Percentiles rank a stretch among this genome's conserved stretches.
These are phyloP conservation scores for Dicrostonyx torquatus DNA, from an alignment of 2,797 vertebrate species.

Conservation along the genomic window DNA sequence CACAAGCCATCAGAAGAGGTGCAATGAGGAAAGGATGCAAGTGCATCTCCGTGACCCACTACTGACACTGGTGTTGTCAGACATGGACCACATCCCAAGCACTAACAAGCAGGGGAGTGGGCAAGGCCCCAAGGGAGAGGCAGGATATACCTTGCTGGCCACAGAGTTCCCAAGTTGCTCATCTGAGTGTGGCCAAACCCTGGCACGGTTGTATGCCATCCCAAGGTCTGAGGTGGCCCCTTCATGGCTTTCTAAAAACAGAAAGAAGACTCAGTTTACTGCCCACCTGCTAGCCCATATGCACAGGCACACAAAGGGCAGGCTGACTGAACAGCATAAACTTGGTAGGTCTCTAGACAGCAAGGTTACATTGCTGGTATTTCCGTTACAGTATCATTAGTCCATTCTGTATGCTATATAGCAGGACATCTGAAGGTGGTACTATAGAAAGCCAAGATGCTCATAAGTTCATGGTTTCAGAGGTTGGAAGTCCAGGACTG, in stretches of 20 bases:
- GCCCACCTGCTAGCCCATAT: accelerated
- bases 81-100: background rate
- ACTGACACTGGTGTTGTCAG: background rate
- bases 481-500: background rate
- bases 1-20: background rate
- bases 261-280: accelerated
- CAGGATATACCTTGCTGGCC: constrained; percentile 87
- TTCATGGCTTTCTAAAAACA: constrained; percentile 66
- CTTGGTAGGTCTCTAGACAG: background rate
- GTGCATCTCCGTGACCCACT: background rate
- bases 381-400: too few species aligned
- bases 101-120: accelerated
- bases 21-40: accelerated
- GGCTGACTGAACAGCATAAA: background rate
- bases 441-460: background rate
- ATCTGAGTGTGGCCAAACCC: constrained; percentile 84
- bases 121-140: background rate
- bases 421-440: background rate
- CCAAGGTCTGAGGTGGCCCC: constrained; percentile 84
- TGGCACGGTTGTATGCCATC: constrained; percentile 85
- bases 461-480: background rate
- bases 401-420: background rate
- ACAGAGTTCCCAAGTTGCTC: constrained; percentile 85
- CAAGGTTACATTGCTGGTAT: background rate
- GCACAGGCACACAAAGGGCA: accelerated